Evolutionary conservation across 2,888 invertebrate genomes (phyloP).

Genomic region (Caenorhabditis zanzibari): DNA sequence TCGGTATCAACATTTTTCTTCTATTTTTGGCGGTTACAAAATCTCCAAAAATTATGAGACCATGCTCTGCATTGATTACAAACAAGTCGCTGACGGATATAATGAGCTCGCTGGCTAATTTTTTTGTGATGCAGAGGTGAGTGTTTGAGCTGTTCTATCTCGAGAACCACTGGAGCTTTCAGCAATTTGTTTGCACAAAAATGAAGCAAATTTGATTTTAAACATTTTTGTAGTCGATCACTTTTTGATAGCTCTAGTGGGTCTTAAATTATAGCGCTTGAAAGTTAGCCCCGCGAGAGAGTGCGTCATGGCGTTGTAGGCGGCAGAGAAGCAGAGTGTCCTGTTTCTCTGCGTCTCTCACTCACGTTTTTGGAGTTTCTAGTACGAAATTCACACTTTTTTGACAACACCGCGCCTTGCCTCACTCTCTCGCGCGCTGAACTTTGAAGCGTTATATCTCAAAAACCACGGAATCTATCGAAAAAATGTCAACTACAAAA

Average conservation of each 20-base stretch:
- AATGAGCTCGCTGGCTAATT: slow-evolving; percentile 52
- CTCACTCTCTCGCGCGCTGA: no score
- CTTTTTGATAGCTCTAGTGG: neutral
- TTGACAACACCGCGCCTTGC: no score
- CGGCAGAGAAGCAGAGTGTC: no score
- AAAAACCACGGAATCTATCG: neutral
- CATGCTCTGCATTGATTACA: slow-evolving; percentile 55
- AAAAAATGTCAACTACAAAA: neutral
- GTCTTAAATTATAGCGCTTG: neutral
- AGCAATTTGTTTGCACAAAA: no score
- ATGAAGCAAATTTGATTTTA: neutral
- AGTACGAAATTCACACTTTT: no score
- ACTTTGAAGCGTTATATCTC: neutral
- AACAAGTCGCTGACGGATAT: slow-evolving; percentile 60
- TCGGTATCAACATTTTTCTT: slow-evolving; percentile 43
- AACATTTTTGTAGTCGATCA: neutral
- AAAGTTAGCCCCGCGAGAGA: no score
- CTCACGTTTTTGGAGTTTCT: no score
- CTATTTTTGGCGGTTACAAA: slow-evolving; percentile 48
- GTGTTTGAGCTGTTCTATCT: no score
- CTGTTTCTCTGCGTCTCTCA: no score
- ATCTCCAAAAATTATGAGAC: slow-evolving; percentile 55
- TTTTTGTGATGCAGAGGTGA: slow-evolving; percentile 59
- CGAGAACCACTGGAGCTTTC: no score
- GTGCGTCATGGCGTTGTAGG: no score